These are phyloP conservation scores for Dexiosoma caninum DNA, from an alignment of 2,888 invertebrate species.

Conservation along the genomic window DNA sequence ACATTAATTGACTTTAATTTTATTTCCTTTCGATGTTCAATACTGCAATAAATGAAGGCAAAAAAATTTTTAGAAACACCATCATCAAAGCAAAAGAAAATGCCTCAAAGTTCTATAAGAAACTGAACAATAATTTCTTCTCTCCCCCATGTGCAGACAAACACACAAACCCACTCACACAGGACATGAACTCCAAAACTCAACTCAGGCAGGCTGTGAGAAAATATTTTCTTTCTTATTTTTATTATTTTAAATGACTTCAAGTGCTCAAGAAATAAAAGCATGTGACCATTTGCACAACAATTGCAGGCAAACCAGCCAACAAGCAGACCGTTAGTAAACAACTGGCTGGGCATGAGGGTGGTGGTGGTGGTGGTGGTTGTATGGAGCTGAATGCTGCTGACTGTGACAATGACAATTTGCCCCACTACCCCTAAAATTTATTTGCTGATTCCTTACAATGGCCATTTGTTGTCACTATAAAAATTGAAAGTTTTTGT, in stretches of 20 bases:
- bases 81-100: slow-evolving; percentile 12
- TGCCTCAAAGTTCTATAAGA: neutral
- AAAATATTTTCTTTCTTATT: neutral
- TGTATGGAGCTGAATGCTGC: slow-evolving; percentile 4
- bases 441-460: slow-evolving; percentile 44
- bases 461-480: slow-evolving; percentile 54
- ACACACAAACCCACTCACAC: neutral
- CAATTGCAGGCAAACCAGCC: slow-evolving; percentile 14
- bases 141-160: neutral
- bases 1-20: slow-evolving; percentile 38
- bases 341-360: slow-evolving; percentile 1
- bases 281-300: slow-evolving; percentile 37
- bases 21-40: neutral
- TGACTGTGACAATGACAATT: slow-evolving; percentile 34
- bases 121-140: slow-evolving; percentile 2
- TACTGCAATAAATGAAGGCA: neutral
- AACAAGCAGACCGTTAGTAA: neutral
- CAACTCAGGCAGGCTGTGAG: neutral
- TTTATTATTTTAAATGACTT: slow-evolving; percentile 56
- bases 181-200: too few species aligned
- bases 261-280: slow-evolving; percentile 16
- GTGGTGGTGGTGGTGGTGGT: neutral
- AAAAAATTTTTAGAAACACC: slow-evolving; percentile 17
- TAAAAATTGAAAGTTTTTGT: slow-evolving; percentile 15
- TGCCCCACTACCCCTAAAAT: slow-evolving; percentile 52